Evolutionary conservation across 2,797 vertebrate species (phyloP), one percentile per base, ranked within the genome.

Genomic region (Ibycter americanus): DNA sequence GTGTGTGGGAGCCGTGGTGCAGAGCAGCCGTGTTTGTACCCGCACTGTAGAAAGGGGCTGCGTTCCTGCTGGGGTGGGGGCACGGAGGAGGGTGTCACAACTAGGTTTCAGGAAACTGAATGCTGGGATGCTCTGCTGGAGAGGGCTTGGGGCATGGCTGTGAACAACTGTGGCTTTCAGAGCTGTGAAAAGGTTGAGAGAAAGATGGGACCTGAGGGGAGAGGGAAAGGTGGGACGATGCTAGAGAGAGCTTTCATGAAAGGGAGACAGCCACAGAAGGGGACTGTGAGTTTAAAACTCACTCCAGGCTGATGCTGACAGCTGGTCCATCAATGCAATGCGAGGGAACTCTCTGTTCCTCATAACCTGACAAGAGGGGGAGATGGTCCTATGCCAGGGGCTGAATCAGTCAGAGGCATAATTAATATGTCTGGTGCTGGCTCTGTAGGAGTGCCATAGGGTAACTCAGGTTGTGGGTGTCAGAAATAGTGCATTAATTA

Each of bases 401-500:
- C 61, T 84, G 90, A 76, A 74, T 83, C 85, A 88, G 72, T 51
- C n/a, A 44, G 38, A 70, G 25, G 26, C 72, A 91, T 91, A 38
- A 36, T 86, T 81, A 88, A 42, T 26, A 42, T 0, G 3, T 85
- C 62, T 78, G 25, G 47, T 62, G 80, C 2, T 12, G 42, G 32
- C 51, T 82, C 77, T 66, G 58, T 93, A 83, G 81, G 47, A 89
- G 74, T 78, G 63, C 70, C 59, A 17, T 7, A 61, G 86, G 77
- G 46, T 94, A 92, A 87, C 34, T 79, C 25, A 44, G 67, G 66
- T 71, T 59, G 74, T 79, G 55, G 70, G 51, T 87, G 86, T 90
- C 81, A 89, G 73, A 92, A 94, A 61, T 18, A 56, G 38, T 52
- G 70, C 71, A 66, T 84, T 92, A 87, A 58, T 89, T 95, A 72